Percentiles rank a stretch among this genome's conserved stretches.
Conservation (phyloP, 1,140 invertebrate species). For the Paralvinella palmiformis region DNA sequence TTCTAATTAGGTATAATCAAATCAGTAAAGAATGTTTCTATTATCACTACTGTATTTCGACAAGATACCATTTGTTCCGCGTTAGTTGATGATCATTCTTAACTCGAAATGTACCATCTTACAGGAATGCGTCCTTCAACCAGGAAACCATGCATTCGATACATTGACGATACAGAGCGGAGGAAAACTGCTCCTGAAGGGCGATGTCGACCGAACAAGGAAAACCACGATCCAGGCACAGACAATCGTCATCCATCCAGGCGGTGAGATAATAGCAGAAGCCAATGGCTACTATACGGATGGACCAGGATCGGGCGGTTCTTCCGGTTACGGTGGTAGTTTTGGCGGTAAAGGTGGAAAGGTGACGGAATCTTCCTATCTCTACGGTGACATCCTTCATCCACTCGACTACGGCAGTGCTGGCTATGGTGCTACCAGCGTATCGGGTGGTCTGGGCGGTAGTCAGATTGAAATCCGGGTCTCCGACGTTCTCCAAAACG, state of each 20-base stretch:
- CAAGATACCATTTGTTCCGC: slow-evolving; percentile 17
- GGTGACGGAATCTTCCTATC: slow-evolving; percentile 12
- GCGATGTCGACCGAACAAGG: slow-evolving; percentile 23
- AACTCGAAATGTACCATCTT: slow-evolving; percentile 20
- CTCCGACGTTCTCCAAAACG: slow-evolving; percentile 14
- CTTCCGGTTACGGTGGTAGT: slow-evolving; percentile 22
- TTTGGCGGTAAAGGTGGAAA: slow-evolving; percentile 28
- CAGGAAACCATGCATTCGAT: slow-evolving; percentile 24
- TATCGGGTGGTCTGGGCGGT: slow-evolving; percentile 28
- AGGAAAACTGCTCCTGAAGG: slow-evolving; percentile 25
- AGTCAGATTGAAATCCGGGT: slow-evolving; percentile 30
- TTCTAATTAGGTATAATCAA: no score
- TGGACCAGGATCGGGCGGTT: slow-evolving; percentile 24
- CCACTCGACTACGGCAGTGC: slow-evolving; percentile 32
- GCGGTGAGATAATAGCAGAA: slow-evolving; percentile 25
- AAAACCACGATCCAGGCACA: slow-evolving; percentile 29
- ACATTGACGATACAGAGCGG: slow-evolving; percentile 27
- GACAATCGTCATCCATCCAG: slow-evolving; percentile 27
- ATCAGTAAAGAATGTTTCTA: no score
- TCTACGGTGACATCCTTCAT: slow-evolving; percentile 28
- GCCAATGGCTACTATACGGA: slow-evolving; percentile 24
- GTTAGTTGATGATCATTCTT: slow-evolving; percentile 11
- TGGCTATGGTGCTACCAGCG: slow-evolving; percentile 24
- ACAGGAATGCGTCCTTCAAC: slow-evolving; percentile 24
- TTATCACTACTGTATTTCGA: no score